Evolutionary conservation across 2,797 vertebrate species (phyloP), one percentile per base, ranked within the genome.

Genomic region (Leptatherina wallacei): DNA sequence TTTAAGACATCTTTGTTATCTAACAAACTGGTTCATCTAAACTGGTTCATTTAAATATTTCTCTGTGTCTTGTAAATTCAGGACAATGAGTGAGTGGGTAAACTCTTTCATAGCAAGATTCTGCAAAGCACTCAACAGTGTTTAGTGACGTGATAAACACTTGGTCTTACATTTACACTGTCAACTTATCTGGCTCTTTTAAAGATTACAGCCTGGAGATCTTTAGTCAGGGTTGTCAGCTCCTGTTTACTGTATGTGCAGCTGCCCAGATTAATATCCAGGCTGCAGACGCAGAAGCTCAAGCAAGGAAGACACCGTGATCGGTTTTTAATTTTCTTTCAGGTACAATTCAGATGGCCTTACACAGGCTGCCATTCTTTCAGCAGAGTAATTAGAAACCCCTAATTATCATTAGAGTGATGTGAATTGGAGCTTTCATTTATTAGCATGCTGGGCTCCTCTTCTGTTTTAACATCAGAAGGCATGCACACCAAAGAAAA

Each of bases 401-500:
- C 69, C 84, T 92, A 91, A 94, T 92, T 89, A 90, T 89, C 92
- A 93, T 93, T 85, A 92, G 78, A 75, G 75, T 71, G 87, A 70
- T 74, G 33, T 80, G 88, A 91, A 84, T 84, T 44, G 57, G 82
- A 82, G 87, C 78, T 63, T 73, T 74, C 71, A 81, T 91, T 93
- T 89, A 92, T 92, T 91, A 92, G 74, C 81, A 66, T 73, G 75
- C 82, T 54, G 75, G 80, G 80, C 74, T 84, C 62, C 74, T 88
- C 75, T 85, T 88, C 88, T 88, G 82, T 94, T 93, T 93, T 89
- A 85, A 81, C 18, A 27, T 74, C 75, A 69, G 77, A 89, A 81
- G 69, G 59, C 74, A 66, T 20, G 56, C 62, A 71, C 85, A 75
- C 75, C 81, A 77, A 67, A 60, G 51, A 18, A 58, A 70, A 81